Conservation (phyloP, 2,888 invertebrate species). For the Napeogenes inachia region DNA sequence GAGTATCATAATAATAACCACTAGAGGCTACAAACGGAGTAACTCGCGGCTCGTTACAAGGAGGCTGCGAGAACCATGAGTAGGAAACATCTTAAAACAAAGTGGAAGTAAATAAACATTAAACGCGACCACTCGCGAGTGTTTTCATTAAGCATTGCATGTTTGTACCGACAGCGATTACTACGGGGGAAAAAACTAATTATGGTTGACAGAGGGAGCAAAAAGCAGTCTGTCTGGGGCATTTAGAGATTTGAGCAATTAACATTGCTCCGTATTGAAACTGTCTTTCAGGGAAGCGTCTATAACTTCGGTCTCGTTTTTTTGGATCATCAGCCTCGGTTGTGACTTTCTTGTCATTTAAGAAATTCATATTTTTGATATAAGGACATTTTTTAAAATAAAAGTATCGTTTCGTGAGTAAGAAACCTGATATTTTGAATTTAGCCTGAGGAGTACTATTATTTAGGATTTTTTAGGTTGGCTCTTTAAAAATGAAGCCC, state of each 20-base stretch:
- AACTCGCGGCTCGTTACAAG: slow-evolving; percentile 39
- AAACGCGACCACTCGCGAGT: slow-evolving; percentile 67
- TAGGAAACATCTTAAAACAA: slow-evolving; percentile 55
- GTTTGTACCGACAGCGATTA: slow-evolving; percentile 63
- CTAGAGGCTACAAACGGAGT: slow-evolving; percentile 10
- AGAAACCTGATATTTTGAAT: neutral
- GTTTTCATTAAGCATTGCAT: slow-evolving; percentile 74
- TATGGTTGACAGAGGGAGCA: slow-evolving; percentile 56
- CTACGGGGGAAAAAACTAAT: slow-evolving; percentile 67
- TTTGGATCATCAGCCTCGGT: slow-evolving; percentile 12
- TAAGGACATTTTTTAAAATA: neutral
- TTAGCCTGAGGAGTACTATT: too few species aligned
- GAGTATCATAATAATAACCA: slow-evolving; percentile 11
- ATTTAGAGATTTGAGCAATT: slow-evolving; percentile 37
- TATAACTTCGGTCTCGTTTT: slow-evolving; percentile 21
- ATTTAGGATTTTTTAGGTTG: too few species aligned
- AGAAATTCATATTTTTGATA: neutral
- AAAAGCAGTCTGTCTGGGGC: slow-evolving; percentile 36
- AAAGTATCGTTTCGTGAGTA: slow-evolving; percentile 9
- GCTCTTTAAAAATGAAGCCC: too few species aligned
- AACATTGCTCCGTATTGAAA: slow-evolving; percentile 35
- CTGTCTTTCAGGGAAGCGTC: slow-evolving; percentile 26
- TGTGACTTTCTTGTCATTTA: slow-evolving; percentile 5
- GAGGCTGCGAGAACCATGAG: slow-evolving; percentile 41
- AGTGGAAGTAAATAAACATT: slow-evolving; percentile 70